Percentiles rank a stretch among this genome's conserved stretches.
These are phyloP conservation scores for Physella acuta DNA, from an alignment of 1,140 invertebrate species.

Conservation along the genomic window DNA sequence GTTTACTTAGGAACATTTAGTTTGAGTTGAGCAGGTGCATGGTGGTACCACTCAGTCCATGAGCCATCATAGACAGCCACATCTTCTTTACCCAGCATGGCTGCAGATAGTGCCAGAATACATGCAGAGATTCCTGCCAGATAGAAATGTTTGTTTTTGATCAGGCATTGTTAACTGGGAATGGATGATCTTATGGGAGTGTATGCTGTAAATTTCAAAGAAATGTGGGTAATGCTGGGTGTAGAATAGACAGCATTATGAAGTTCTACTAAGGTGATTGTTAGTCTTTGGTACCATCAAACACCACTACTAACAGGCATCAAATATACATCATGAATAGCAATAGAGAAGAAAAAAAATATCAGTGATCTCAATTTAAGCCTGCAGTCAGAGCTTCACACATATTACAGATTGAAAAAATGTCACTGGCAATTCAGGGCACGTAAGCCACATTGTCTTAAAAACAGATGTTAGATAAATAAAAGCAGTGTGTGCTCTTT, in stretches of 20 bases:
- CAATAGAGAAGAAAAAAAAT: too few relatives aligned
- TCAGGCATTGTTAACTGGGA: neutral
- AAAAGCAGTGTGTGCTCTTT: too few relatives aligned
- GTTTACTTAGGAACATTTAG: conserved; percentile 30
- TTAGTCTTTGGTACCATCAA: too few relatives aligned
- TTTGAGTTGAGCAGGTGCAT: conserved; percentile 35
- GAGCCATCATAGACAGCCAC: conserved; percentile 54
- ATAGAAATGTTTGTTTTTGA: too few relatives aligned
- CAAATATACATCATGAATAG: too few relatives aligned
- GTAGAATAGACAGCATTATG: too few relatives aligned
- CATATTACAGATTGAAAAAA: neutral
- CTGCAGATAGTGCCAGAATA: conserved; percentile 42
- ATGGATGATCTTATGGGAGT: neutral
- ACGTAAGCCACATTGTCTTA: neutral
- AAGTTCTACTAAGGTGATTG: too few relatives aligned
- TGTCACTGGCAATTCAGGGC: neutral
- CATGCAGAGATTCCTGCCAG: conserved; percentile 55
- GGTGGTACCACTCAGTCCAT: conserved; percentile 51
- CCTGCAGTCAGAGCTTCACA: too few relatives aligned
- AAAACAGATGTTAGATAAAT: too few relatives aligned
- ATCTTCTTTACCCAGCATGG: conserved; percentile 44
- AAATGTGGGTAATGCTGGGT: neutral
- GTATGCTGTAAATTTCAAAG: neutral
- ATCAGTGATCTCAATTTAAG: too few relatives aligned
- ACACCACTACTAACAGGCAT: too few relatives aligned